phyloP scores from a whole-genome alignment of 2,113 vertebrate species.

The Trinectes maculatus region DNA sequence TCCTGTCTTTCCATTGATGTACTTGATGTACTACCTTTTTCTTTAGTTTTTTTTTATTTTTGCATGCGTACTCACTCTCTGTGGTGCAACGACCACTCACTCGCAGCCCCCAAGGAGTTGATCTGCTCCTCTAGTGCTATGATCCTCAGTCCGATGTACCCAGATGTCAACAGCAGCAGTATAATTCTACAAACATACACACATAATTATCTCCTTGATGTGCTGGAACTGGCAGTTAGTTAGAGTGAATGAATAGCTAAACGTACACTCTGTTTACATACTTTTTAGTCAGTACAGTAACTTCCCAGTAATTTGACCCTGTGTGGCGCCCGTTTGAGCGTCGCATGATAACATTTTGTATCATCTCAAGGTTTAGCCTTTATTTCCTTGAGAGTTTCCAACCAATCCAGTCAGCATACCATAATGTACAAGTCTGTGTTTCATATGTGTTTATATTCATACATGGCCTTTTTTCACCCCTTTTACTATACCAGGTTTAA shows the following conservation, averaged over 20 bases:
- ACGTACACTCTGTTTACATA: background rate
- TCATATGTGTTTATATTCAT: background rate
- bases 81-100: conserved; percentile 51
- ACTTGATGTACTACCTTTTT: background rate
- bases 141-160: conserved; percentile 85
- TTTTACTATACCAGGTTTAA: too few species aligned
- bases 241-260: too few species aligned
- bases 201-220: background rate
- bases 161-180: conserved; percentile 82
- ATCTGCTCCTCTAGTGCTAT: conserved; percentile 85
- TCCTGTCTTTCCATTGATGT: background rate
- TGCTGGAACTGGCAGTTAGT: too few species aligned
- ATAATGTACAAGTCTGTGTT: background rate
- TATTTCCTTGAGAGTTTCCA: background rate
- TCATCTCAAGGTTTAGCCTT: background rate
- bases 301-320: conserved; percentile 23
- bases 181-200: conserved; percentile 71
- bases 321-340: conserved; percentile 1
- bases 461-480: background rate
- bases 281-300: background rate
- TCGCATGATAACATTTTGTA: background rate
- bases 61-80: conserved; percentile 67
- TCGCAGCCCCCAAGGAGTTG: conserved; percentile 60
- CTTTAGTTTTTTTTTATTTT: background rate
- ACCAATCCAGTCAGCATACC: conserved; percentile 35